Base-by-base conservation (phyloP, 2,113 vertebrate species). In the Ammodytes marinus region DNA sequence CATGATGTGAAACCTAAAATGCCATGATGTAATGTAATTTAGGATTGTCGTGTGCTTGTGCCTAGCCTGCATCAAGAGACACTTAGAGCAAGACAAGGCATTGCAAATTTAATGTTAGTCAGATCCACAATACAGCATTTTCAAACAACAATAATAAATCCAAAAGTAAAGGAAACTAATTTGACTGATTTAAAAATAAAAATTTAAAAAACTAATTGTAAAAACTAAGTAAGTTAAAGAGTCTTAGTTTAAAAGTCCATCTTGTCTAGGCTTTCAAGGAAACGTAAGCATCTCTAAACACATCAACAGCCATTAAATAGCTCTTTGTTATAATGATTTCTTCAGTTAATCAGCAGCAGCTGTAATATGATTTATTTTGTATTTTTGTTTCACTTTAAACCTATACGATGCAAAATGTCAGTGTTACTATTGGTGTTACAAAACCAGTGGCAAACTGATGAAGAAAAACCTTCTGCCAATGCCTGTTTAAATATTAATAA, bases 401-500 rank as follows among this genome's bases (percentile, higher is more conserved):
- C 52, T 19, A 65, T 40, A 43, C 4, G 5, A n/a, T 35, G 37
- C 8, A 12, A 60, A 65, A 37, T 39, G 8, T 58, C 55, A 39
- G 43, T 35, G 45, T 52, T 3, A 6, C 19, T 9, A 45, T 5
- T 17, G 3, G 5, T 46, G 50, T 54, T 37, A 35, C 43, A 76
- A 17, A 57, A 42, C n/a, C 45, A 12, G 14, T 46, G 68, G 27
- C 17, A 35, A 69, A 11, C 6, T 39, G 55, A 7, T 5, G 40
- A 39, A 12, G 40, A 45, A 42, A 50, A 7, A 66, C 35, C 42
- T 69, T 68, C 61, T 63, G 17, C 53, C 53, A 39, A 54, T 72
- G 47, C 46, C 17, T 54, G 40, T 49, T 69, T 3, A 39, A 67
- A 53, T 64, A 67, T 72, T 47, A 3, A 77, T 53, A n/a, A 80